Conservation (phyloP, 2,888 invertebrate genomes). For the Limnephilus lunatus region DNA sequence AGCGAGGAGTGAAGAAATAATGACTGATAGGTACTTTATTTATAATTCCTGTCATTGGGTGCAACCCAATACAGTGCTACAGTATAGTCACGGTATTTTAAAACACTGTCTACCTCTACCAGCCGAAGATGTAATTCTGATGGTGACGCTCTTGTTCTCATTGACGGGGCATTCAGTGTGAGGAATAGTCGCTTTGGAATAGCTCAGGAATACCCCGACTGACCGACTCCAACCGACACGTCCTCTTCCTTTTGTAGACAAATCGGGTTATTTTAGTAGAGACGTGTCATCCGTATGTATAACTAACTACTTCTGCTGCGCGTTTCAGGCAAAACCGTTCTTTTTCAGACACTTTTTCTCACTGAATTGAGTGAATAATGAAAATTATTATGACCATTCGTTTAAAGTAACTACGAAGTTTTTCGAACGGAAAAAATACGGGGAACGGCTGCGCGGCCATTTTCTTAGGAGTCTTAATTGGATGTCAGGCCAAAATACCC, state of each 20-base stretch:
- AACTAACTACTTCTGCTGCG: neutral
- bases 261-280: conserved; percentile 30
- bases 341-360: neutral
- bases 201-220: conserved; percentile 2
- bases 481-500: no score
- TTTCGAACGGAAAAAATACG: no score
- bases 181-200: neutral
- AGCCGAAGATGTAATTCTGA: neutral
- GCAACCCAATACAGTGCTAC: no score
- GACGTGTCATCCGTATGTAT: conserved; percentile 19
- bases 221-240: neutral
- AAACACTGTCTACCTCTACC: neutral
- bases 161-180: neutral
- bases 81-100: neutral
- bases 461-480: no score
- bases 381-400: neutral
- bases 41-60: no score
- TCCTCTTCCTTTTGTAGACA: neutral
- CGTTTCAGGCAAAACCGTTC: neutral
- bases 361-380: neutral
- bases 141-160: neutral
- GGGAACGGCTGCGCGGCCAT: no score
- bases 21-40: no score
- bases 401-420: neutral
- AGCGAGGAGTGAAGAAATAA: no score